Percentiles rank a stretch among this genome's conserved stretches.
These are phyloP conservation scores for Hipparchia semele DNA, from an alignment of 2,888 invertebrate species.

Conservation along the genomic window DNA sequence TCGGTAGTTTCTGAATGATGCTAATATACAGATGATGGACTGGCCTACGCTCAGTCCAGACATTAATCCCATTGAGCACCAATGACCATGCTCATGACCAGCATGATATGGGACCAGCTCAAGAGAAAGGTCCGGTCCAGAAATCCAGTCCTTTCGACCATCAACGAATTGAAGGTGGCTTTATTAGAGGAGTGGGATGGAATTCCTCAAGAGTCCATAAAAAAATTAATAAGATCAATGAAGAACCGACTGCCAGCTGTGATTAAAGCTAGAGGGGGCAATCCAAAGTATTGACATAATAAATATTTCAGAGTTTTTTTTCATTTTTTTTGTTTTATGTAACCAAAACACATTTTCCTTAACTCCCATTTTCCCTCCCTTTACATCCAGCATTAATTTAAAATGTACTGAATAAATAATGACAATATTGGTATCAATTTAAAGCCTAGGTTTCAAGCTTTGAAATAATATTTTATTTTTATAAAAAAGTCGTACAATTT, in stretches of 20 bases:
- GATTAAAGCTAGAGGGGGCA: too few species aligned
- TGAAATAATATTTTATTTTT: too few species aligned
- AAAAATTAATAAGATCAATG: neutral
- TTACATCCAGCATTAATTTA: too few species aligned
- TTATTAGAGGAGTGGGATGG: neutral
- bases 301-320: too few species aligned
- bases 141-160: constrained; percentile 4
- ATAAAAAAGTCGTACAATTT: neutral
- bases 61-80: neutral
- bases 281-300: too few species aligned
- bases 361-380: too few species aligned
- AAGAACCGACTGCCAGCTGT: neutral
- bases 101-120: neutral
- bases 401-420: too few species aligned
- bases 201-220: neutral
- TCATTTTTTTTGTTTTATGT: too few species aligned
- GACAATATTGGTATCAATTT: too few species aligned
- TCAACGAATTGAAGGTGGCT: constrained; percentile 1
- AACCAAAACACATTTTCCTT: too few species aligned
- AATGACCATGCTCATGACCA: too few species aligned
- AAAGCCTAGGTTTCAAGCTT: too few species aligned
- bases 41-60: neutral
- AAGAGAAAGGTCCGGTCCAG: constrained; percentile 3
- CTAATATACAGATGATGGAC: neutral
- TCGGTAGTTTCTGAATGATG: neutral